Conservation (phyloP, 2,113 vertebrate genomes). For the Psammodynastes pulverulentus region DNA sequence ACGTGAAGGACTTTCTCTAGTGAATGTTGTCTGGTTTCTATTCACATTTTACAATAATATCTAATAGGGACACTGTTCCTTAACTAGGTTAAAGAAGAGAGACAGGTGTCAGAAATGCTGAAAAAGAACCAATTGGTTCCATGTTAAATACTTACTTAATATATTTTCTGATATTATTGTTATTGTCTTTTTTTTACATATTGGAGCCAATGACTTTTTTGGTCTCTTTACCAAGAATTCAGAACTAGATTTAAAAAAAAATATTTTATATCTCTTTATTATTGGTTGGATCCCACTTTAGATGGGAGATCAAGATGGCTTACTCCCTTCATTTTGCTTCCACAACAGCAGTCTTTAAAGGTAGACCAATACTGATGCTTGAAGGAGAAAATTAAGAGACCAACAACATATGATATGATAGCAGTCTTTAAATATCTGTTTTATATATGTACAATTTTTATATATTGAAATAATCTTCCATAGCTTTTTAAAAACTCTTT, state of each 20-base stretch:
- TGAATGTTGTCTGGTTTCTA: constrained; percentile 28
- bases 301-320: neutral
- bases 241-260: neutral
- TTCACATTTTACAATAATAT: neutral
- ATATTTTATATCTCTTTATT: neutral
- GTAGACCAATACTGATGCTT: neutral
- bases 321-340: neutral
- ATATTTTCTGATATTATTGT: neutral
- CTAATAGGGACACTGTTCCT: constrained; percentile 11
- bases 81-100: constrained; percentile 8
- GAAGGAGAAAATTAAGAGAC: neutral
- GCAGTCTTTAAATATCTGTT: neutral
- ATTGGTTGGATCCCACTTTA: neutral
- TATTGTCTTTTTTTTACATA: neutral
- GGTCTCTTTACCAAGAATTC: neutral
- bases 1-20: constrained; percentile 34
- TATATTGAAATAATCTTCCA: neutral
- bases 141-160: neutral
- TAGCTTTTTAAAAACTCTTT: neutral
- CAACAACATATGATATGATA: neutral
- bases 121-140: neutral
- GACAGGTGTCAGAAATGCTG: neutral
- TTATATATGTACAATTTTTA: neutral
- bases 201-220: neutral
- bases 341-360: neutral